phyloP scores from a whole-genome alignment of 2,797 vertebrate species.

The Molossus alvarezi region DNA sequence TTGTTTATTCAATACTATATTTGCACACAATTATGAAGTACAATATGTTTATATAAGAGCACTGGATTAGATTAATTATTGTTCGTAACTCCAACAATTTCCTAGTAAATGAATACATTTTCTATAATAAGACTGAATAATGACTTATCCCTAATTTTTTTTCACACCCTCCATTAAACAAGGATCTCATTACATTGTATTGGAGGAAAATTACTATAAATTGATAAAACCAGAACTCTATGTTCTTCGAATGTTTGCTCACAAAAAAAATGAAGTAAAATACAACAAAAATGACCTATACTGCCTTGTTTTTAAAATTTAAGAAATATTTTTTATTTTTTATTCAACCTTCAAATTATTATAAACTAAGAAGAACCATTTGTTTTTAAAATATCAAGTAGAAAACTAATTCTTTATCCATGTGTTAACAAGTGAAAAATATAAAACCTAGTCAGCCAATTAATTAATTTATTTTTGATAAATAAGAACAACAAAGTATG shows the following conservation, averaged over 20 bases:
- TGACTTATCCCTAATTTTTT: constrained; percentile 79
- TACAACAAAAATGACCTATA: background rate
- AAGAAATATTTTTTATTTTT: background rate
- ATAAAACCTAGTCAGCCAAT: background rate
- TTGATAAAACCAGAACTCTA: constrained; percentile 56
- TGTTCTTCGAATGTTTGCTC: background rate
- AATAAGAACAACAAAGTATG: background rate
- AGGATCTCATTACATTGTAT: constrained; percentile 58
- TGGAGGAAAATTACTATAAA: constrained; percentile 80
- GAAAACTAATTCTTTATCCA: background rate
- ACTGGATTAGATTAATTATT: constrained; percentile 79
- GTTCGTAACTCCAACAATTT: constrained; percentile 82
- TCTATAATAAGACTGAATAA: constrained; percentile 76
- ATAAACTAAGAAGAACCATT: background rate
- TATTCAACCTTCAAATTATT: background rate
- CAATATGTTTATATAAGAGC: constrained; percentile 75
- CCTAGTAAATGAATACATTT: constrained; percentile 82
- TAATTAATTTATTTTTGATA: background rate
- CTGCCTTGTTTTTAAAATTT: background rate
- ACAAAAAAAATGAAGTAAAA: background rate
- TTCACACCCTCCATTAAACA: constrained; percentile 78
- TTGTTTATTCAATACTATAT: constrained; percentile 81
- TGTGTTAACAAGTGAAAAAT: background rate
- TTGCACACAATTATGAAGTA: constrained; percentile 83
- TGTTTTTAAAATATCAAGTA: background rate